phyloP scores from a whole-genome alignment of 2,113 vertebrate species.

The Apteryx mantelli region DNA sequence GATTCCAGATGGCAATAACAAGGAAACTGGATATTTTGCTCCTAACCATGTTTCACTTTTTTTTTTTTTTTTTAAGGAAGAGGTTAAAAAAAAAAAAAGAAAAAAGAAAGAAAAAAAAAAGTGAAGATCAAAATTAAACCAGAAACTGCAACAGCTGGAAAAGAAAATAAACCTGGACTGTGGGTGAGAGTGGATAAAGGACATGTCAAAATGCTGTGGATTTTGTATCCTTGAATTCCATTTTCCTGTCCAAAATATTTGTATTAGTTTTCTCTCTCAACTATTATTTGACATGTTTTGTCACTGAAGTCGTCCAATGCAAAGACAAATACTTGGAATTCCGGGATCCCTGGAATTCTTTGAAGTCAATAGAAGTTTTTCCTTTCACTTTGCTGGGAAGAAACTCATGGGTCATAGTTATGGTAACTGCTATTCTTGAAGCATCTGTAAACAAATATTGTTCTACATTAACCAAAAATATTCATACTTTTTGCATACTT shows the following conservation, averaged over 20 bases:
- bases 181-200: not conserved
- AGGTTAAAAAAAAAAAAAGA: not conserved
- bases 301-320: not conserved
- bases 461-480: not conserved
- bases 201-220: not conserved
- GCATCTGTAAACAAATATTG: not conserved
- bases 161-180: not conserved
- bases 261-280: not conserved
- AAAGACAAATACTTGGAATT: not conserved
- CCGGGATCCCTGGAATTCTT: not conserved
- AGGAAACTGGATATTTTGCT: not conserved
- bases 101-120: not conserved
- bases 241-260: not conserved
- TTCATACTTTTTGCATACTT: not conserved
- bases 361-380: not conserved
- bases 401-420: not conserved
- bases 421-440: not conserved
- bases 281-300: not conserved
- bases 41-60: not conserved
- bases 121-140: not conserved
- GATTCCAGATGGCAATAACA: constrained; percentile 11
- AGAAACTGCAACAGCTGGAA: not conserved
- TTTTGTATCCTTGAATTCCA: not conserved
- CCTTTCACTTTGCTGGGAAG: not conserved
- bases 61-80: not conserved